Evolutionary conservation across 64 coral and sea anemone genomes (phyloP).

Genomic region (Pocillopora damicornis): DNA sequence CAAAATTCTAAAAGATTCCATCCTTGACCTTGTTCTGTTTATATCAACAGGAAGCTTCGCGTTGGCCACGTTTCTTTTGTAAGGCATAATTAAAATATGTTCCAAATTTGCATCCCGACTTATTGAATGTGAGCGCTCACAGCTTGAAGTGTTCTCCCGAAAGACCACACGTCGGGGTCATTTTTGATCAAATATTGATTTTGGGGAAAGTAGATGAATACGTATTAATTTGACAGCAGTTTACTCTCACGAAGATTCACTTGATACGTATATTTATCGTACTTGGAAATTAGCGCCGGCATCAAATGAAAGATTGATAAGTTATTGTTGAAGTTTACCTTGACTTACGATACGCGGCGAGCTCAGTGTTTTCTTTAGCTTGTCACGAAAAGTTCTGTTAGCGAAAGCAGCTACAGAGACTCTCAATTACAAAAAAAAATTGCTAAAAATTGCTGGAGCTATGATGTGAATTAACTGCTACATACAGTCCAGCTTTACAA

Average conservation of each 20-base stretch:
- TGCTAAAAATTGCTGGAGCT: not conserved
- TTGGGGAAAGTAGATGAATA: not conserved
- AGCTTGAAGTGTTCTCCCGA: not conserved
- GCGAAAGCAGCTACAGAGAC: not conserved
- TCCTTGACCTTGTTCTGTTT: slow-evolving; percentile 46
- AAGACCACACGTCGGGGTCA: not conserved
- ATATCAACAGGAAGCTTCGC: slow-evolving; percentile 46
- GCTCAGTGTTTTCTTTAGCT: slow-evolving; percentile 4
- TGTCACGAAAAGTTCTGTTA: slow-evolving; percentile 4
- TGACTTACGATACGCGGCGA: not conserved
- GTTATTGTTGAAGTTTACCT: slow-evolving; percentile 42
- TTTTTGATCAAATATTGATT: slow-evolving; percentile 15
- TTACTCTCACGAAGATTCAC: slow-evolving; percentile 1
- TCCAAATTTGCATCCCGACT: slow-evolving; percentile 29
- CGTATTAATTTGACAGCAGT: not conserved
- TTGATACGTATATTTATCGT: slow-evolving; percentile 21
- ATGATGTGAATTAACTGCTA: not conserved
- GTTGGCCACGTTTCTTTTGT: slow-evolving; percentile 40
- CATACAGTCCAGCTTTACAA: not conserved
- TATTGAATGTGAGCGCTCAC: slow-evolving; percentile 32
- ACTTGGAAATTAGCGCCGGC: slow-evolving; percentile 22
- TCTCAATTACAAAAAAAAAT: not conserved
- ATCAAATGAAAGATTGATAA: slow-evolving; percentile 27
- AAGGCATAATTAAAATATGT: slow-evolving; percentile 43
- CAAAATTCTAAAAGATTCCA: not conserved